These are phyloP conservation scores for Caenorhabditis sp. DNA, from an alignment of 2,888 invertebrate species.

Conservation along the genomic window DNA sequence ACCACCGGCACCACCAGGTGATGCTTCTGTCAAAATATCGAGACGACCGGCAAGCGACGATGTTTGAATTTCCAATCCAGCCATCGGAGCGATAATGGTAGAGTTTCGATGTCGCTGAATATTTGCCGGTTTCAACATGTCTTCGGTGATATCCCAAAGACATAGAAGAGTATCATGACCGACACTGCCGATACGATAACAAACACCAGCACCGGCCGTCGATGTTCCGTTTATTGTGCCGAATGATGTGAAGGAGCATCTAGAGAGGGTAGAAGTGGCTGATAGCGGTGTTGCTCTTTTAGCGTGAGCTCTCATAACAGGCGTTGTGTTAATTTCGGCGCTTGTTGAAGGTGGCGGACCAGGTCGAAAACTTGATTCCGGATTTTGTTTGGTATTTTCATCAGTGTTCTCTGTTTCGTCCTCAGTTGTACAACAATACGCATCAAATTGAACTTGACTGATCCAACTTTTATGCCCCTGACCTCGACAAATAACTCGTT, in stretches of 20 bases:
- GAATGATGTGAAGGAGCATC: constrained; percentile 45
- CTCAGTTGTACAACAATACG: constrained; percentile 80
- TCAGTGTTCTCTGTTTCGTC: constrained; percentile 27
- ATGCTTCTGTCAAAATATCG: constrained; percentile 69
- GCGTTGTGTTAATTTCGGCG: constrained; percentile 11
- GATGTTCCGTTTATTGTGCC: constrained; percentile 36
- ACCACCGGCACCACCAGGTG: constrained; percentile 70
- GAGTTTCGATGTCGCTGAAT: constrained; percentile 58
- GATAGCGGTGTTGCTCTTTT: constrained; percentile 17
- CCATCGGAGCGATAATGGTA: constrained; percentile 45
- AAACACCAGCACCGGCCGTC: constrained; percentile 31
- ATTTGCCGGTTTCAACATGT: constrained; percentile 79
- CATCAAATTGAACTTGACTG: constrained; percentile 78
- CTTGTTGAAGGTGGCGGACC: constrained; percentile 10
- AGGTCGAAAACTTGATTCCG: constrained; percentile 3
- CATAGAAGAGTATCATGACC: constrained; percentile 97
- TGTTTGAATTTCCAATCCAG: constrained; percentile 35
- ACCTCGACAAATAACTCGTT: constrained; percentile 83
- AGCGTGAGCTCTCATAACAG: constrained; percentile 7
- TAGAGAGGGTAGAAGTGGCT: constrained; percentile 34
- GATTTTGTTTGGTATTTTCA: background rate
- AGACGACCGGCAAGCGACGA: constrained; percentile 17
- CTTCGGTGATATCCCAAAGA: constrained; percentile 95
- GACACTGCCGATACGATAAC: constrained; percentile 65
- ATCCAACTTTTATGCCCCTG: constrained; percentile 99